A percentile compares a stretch with the other conserved stretches of the same genome.
Evolutionary conservation across 2,888 invertebrate species (phyloP).

Genomic region (Nephrotoma flavescens): DNA sequence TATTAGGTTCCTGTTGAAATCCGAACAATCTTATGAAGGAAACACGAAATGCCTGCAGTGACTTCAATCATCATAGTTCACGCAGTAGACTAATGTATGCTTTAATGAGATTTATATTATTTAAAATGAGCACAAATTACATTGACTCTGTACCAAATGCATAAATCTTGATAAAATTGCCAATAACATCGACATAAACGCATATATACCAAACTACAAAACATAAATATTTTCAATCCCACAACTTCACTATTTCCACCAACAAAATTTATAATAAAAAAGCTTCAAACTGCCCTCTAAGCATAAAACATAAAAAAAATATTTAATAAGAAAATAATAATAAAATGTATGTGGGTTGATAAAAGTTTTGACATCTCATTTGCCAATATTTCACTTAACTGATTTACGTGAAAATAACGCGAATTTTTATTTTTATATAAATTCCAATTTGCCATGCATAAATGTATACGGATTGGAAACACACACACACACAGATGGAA

Average conservation of each 20-base stretch:
- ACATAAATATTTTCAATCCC: background rate
- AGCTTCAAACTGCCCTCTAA: background rate
- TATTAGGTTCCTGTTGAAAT: no score
- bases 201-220: background rate
- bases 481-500: background rate
- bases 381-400: background rate
- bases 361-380: background rate
- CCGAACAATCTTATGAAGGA: no score
- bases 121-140: background rate
- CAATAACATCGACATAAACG: background rate
- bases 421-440: background rate
- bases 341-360: background rate
- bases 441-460: background rate
- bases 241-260: background rate
- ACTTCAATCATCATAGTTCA: no score
- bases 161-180: background rate
- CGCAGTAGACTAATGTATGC: no score
- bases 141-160: background rate
- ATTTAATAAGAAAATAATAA: background rate
- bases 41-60: no score
- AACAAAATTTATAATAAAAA: background rate
- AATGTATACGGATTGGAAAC: background rate
- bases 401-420: background rate
- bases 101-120: background rate
- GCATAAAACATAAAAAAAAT: background rate